Base-by-base conservation (phyloP, 2,113 vertebrate genomes). In the Lagopus leucura region DNA sequence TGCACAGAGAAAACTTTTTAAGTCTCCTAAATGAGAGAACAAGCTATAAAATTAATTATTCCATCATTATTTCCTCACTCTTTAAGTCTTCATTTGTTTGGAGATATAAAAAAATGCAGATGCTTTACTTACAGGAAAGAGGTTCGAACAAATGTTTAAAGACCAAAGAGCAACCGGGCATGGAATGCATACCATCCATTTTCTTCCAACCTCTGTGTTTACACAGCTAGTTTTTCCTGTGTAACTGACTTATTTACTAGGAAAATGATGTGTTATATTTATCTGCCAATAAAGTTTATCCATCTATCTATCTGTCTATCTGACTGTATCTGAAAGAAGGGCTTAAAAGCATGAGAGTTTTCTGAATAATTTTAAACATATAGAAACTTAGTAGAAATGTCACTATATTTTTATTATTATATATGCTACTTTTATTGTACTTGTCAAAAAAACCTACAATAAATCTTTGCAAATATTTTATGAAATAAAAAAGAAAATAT, bases 251-350 rank as follows among this genome's bases (percentile, higher is more conserved):
- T 90, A 77, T 74, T 73, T 55, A 27, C n/a, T 88, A 85, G 77
- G 40, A 91, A 95, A 96, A 96, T 88, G 81, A 96, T 90, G 73
- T 57, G 55, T 91, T 77, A 86, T 95, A 92, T 55, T 52, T 93
- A 69, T 61, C 52, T 93, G 66, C 61, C 85, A 92, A 45, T 85
- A 94, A 28, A 73, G 13, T 89, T 94, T 93, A 69, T 86, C 94
- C 84, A 88, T 92, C 88, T 93, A 81, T 90, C 89, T 77, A 87
- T 55, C 77, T 93, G 60, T 92, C 58, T 92, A 82, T 82, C 73
- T 67, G 32, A 79, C 18, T 48, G 5, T 63, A 75, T 79, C 66
- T 83, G 11, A 24, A 94, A 91, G 32, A 66, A 61, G 30, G 19
- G 27, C 22, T 89, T 77, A 80, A 74, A 96, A 87, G 47, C 3